These are phyloP conservation scores for Lathronympha strigana DNA, from an alignment of 2,888 invertebrate genomes.

Conservation along the genomic window DNA sequence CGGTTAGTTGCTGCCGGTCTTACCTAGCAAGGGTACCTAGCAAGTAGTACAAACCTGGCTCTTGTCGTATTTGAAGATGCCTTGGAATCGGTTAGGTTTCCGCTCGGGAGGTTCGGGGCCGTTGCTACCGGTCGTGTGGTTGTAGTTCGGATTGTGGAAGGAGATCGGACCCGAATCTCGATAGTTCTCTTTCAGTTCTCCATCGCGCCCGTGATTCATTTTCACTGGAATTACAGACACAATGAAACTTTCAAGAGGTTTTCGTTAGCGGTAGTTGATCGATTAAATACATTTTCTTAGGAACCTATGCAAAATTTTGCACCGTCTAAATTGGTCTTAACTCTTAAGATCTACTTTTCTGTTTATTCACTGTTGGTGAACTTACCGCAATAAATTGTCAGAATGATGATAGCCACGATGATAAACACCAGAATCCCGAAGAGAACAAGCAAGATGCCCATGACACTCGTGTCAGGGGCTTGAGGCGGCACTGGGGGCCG, in stretches of 20 bases:
- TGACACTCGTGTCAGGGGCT: constrained; percentile 53
- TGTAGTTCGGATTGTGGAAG: constrained; percentile 95
- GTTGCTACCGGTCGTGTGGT: constrained; percentile 82
- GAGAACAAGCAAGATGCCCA: constrained; percentile 56
- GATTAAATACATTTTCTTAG: too few species aligned
- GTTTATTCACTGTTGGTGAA: too few species aligned
- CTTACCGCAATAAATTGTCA: constrained; percentile 54
- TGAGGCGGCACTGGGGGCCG: constrained; percentile 55
- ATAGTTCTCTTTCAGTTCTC: constrained; percentile 71
- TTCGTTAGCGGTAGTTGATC: background rate
- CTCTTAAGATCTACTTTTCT: too few species aligned
- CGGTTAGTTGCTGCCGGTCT: too few species aligned
- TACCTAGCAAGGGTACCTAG: too few species aligned
- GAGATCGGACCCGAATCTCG: constrained; percentile 88
- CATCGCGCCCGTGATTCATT: constrained; percentile 51
- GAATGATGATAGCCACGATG: constrained; percentile 50
- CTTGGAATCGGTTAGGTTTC: constrained; percentile 72
- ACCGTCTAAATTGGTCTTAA: too few species aligned
- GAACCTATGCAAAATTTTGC: too few species aligned
- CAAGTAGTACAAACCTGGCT: too few species aligned
- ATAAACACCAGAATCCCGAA: constrained; percentile 53
- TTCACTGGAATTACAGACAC: constrained; percentile 51
- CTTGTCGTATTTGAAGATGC: constrained; percentile 91
- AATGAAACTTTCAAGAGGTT: background rate
- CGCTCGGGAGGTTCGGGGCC: constrained; percentile 62